These are phyloP conservation scores for Montipora cactus DNA, from an alignment of 64 coral and sea anemone species.

Conservation along the genomic window DNA sequence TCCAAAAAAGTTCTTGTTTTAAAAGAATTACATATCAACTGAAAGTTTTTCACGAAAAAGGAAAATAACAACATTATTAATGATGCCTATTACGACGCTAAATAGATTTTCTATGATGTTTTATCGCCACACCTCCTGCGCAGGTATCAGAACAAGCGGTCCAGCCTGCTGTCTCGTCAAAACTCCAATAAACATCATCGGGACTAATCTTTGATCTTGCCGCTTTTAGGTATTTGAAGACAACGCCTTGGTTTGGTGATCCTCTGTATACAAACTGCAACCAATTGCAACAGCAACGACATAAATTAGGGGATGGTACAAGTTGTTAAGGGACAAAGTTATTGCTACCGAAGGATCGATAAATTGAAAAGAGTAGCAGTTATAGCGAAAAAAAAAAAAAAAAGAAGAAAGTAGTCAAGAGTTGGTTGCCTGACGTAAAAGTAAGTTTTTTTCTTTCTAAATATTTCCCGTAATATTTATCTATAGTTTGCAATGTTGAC, in stretches of 20 bases:
- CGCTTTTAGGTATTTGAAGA: neutral
- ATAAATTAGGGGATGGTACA: neutral
- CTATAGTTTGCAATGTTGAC: too few species aligned
- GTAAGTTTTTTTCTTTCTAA: too few species aligned
- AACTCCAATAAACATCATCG: neutral
- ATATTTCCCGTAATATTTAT: too few species aligned
- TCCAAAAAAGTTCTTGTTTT: too few species aligned
- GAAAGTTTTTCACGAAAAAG: too few species aligned
- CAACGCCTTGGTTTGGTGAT: slow-evolving; percentile 3
- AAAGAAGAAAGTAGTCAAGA: too few species aligned
- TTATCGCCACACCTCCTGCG: slow-evolving; percentile 5
- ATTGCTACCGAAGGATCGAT: too few species aligned
- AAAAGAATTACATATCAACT: too few species aligned
- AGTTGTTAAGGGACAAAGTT: neutral
- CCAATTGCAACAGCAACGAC: neutral
- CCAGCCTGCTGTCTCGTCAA: neutral
- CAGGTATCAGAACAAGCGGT: neutral
- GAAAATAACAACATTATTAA: too few species aligned
- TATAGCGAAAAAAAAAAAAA: too few species aligned
- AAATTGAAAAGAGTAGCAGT: too few species aligned
- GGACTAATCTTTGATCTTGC: neutral
- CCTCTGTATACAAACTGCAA: slow-evolving; percentile 2
- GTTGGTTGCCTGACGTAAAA: too few species aligned
- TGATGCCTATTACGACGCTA: neutral
- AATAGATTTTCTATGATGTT: neutral